Percentiles rank a stretch among this genome's conserved stretches.
These are phyloP conservation scores for Chaitophorus viminalis DNA, from an alignment of 2,888 invertebrate species.

Conservation along the genomic window DNA sequence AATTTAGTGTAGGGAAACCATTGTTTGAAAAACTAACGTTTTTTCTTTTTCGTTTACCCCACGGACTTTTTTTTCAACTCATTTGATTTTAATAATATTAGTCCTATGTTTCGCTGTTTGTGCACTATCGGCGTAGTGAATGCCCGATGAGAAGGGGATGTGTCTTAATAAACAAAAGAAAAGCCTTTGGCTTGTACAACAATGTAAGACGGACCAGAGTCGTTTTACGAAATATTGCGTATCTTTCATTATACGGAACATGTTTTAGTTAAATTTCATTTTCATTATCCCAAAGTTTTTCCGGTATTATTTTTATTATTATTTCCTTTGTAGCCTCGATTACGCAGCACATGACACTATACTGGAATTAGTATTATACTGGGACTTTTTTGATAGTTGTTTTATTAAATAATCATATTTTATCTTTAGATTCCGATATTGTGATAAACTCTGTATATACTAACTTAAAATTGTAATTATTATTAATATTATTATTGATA, in stretches of 20 bases:
- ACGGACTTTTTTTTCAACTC: neutral
- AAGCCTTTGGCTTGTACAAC: conserved; percentile 12
- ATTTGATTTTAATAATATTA: conserved; percentile 36
- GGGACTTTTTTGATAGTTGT: too few species aligned
- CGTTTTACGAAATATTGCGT: neutral
- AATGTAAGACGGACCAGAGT: neutral
- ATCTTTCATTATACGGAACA: neutral
- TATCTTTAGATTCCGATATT: neutral
- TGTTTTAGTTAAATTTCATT: conserved; percentile 41
- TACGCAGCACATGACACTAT: neutral
- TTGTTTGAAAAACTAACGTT: neutral
- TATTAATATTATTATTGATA: too few species aligned
- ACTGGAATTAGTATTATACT: neutral
- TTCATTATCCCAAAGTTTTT: conserved; percentile 29
- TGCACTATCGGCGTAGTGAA: neutral
- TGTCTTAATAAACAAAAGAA: conserved; percentile 34
- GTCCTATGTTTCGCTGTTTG: neutral
- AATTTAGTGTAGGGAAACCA: neutral
- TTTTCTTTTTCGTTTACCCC: neutral
- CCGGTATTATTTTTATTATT: conserved; percentile 6
- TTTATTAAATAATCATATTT: too few species aligned
- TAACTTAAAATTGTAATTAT: neutral
- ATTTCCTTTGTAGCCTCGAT: neutral
- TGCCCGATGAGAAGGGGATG: neutral
- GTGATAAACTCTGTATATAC: neutral